Base-by-base conservation (phyloP, 1,140 invertebrate species). In the Drosophila ironensis region DNA sequence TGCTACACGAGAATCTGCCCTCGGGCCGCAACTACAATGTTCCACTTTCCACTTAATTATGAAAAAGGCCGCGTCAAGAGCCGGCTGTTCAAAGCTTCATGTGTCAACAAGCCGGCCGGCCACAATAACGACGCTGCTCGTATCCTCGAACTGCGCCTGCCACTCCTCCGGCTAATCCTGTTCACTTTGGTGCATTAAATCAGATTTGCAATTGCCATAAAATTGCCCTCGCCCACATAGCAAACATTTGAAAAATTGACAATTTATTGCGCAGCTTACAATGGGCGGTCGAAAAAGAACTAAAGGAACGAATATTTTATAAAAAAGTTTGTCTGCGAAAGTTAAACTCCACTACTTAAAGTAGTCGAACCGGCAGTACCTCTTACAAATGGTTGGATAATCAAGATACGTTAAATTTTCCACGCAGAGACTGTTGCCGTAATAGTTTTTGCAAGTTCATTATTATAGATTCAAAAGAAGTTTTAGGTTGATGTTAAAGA, bases 41-140 rank as follows among this genome's bases (percentile, higher is more conserved):
- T n/a, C n/a, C n/a, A n/a, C n/a, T n/a, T n/a, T n/a, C 61, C 64
- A 86, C 80, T 84, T 84, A 84, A 84, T 84, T 84, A 84, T 86
- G 64, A 78, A 72, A 82, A 74, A 71, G 63, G 78, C 63, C 59
- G 80, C 69, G 51, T 61, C 64, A 41, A 84, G 77, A 73, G 69
- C 56, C 45, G 24, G 24, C 28, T 38, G 30, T 37, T 37, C 20
- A 37, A 16, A 7, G 30, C 30, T 9, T 33, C 30, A 4, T 12
- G 22, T 33, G 52, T 59, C 24, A 20, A n/a, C n/a, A n/a, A n/a
- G 50, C 16, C 11, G 16, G 8, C 14, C 27, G 25, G 48, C 20
- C 72, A 66, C 46, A 44, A 56, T 72, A 47, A 51, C 67, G 77
- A 57, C 66, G 28, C 69, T 27, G 56, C 56, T 69, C 69, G 72